Evolutionary conservation across 2,113 vertebrate genomes (phyloP), one percentile per base, ranked within the genome.

Genomic region (Channa maculata): DNA sequence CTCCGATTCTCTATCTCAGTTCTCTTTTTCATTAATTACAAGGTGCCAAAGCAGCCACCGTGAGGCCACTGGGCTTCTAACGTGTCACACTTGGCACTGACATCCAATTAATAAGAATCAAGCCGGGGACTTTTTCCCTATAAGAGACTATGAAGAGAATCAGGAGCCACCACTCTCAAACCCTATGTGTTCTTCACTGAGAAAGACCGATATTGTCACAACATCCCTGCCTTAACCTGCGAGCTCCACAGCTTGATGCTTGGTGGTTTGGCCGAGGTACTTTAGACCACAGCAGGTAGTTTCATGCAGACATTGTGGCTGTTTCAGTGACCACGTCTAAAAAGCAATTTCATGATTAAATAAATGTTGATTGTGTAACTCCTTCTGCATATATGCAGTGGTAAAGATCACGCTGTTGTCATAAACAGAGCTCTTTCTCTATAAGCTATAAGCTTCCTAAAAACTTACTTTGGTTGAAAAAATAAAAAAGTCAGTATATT

Each of bases 51-150:
- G 43, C 70, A 54, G 68, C 84, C 71, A 62, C 57, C 49, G 53
- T 65, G 54, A 69, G 73, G 68, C 37, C 58, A 52, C 71, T 48
- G 38, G 80, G 82, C 67, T 66, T 71, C 73, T 65, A 57, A 68
- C 71, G 79, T 88, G 85, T 87, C 86, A 84, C 70, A 84, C 71
- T 49, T 12, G 49, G 71, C 69, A 9, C 49, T 60, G 77, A 77
- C 36, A 65, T 74, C 75, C 84, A 82, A 83, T 88, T 88, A 89
- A 91, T 80, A 62, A 86, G 81, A 78, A 81, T 80, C 65, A 77
- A 83, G 76, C 38, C n/a, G 1, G 60, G 75, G 75, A 75, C 80
- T 70, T 54, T 60, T 72, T 55, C 62, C 62, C 57, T 58, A 2
- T 46, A 65, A 77, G 77, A 86, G 83, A 84, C 86, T 83, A 84